phyloP scores from a whole-genome alignment of 2,113 vertebrate species.

The Callaeas wilsoni region DNA sequence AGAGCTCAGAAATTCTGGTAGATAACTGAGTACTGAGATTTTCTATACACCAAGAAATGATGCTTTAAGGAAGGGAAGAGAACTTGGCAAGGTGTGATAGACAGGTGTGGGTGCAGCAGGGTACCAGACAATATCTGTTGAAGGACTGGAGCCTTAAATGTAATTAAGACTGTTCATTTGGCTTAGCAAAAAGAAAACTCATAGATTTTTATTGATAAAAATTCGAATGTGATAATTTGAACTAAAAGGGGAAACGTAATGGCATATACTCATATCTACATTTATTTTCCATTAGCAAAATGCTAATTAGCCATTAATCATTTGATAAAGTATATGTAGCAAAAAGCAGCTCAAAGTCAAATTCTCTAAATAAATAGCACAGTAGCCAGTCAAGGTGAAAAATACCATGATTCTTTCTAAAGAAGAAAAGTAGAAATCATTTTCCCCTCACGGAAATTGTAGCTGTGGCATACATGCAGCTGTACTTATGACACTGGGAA shows the following conservation, averaged over 20 bases:
- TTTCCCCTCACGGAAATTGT: not conserved
- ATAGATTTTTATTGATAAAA: slow-evolving; percentile 39
- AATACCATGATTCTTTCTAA: not conserved
- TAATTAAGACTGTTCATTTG: not conserved
- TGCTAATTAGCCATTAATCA: slow-evolving; percentile 53
- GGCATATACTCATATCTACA: not conserved
- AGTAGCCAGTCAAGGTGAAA: not conserved
- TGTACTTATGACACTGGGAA: not conserved
- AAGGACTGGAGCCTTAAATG: not conserved
- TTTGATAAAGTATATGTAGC: not conserved
- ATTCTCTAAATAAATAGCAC: slow-evolving; percentile 4
- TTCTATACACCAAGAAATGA: slow-evolving; percentile 23
- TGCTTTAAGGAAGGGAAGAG: slow-evolving; percentile 7
- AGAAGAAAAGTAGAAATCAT: not conserved
- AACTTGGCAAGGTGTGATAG: not conserved
- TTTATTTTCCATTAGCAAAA: slow-evolving; percentile 54
- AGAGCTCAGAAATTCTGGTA: not conserved
- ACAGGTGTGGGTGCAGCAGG: slow-evolving; percentile 34
- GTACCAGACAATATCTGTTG: not conserved
- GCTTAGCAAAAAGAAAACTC: not conserved
- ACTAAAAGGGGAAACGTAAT: not conserved
- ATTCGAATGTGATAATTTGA: slow-evolving; percentile 33
- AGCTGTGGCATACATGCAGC: not conserved
- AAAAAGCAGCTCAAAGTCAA: not conserved
- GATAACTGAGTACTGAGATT: not conserved